These are phyloP conservation scores for Enteromius mattozi DNA, from an alignment of 2,797 vertebrate species.

Conservation along the genomic window DNA sequence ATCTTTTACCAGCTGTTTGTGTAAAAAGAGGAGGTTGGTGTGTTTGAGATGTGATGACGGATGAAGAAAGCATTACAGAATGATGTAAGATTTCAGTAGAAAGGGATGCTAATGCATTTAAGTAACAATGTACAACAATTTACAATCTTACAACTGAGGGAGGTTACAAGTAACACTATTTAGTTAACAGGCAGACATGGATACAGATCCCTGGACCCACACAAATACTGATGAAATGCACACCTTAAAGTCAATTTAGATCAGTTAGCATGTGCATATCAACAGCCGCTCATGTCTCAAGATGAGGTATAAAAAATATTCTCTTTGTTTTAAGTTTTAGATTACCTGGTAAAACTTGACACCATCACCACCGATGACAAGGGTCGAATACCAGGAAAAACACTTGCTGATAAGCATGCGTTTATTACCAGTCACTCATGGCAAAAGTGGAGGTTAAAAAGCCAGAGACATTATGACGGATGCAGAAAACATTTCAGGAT, in stretches of 20 bases:
- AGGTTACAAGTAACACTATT: background rate
- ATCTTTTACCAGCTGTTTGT: background rate
- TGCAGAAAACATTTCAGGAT: background rate
- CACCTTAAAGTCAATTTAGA: background rate
- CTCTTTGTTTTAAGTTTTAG: background rate
- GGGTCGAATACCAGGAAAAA: background rate
- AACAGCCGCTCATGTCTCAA: background rate
- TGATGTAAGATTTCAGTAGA: background rate
- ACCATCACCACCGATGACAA: too few species aligned
- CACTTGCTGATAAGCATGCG: background rate
- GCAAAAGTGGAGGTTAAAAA: background rate
- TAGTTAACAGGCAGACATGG: background rate
- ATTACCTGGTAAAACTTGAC: background rate
- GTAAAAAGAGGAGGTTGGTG: background rate
- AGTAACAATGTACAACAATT: too few species aligned
- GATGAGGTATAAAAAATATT: slow-evolving; percentile 12
- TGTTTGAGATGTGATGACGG: slow-evolving; percentile 6
- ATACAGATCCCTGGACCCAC: background rate
- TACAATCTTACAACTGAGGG: background rate
- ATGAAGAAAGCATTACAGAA: slow-evolving; percentile 13
- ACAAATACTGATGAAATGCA: background rate
- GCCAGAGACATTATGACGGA: background rate
- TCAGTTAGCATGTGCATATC: background rate
- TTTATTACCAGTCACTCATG: background rate
- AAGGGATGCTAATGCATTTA: background rate